Conservation (phyloP, 2,888 invertebrate species). For the Drosophila villosipedis region DNA sequence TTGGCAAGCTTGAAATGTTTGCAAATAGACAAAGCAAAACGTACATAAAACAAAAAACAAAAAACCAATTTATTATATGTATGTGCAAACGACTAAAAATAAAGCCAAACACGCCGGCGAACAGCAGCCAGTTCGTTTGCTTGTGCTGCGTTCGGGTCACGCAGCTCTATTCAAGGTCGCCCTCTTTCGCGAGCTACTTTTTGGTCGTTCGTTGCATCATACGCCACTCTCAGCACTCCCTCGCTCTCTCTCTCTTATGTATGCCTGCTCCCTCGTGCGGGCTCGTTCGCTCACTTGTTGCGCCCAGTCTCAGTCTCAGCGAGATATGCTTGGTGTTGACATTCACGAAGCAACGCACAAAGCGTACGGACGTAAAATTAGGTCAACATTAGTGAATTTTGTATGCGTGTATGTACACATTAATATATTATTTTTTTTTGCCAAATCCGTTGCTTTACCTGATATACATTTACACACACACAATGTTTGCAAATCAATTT, state of each 20-base stretch:
- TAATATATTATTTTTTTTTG: slow-evolving; percentile 43
- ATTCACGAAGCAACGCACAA: slow-evolving; percentile 72
- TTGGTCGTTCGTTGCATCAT: slow-evolving; percentile 72
- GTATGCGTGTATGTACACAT: slow-evolving; percentile 31
- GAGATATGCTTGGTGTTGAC: slow-evolving; percentile 66
- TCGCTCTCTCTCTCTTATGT: slow-evolving; percentile 3
- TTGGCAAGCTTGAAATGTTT: slow-evolving; percentile 63
- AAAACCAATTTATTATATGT: slow-evolving; percentile 47
- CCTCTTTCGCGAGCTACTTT: slow-evolving; percentile 68
- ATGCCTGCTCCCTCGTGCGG: slow-evolving; percentile 19
- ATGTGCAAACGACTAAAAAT: slow-evolving; percentile 67
- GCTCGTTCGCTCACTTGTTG: slow-evolving; percentile 46
- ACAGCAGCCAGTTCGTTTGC: slow-evolving; percentile 12
- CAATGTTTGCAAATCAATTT: slow-evolving; percentile 46
- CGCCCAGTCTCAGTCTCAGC: slow-evolving; percentile 32
- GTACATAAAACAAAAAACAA: slow-evolving; percentile 41
- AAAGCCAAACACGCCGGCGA: slow-evolving; percentile 61
- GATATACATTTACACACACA: slow-evolving; percentile 8
- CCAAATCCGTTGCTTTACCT: slow-evolving; percentile 66
- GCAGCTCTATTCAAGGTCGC: slow-evolving; percentile 83
- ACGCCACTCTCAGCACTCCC: slow-evolving; percentile 17
- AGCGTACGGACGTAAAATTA: slow-evolving; percentile 61
- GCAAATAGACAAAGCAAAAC: slow-evolving; percentile 59
- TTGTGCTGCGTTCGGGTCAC: slow-evolving; percentile 55
- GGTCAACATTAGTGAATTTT: slow-evolving; percentile 71